Percentiles rank a stretch among this genome's conserved stretches.
phyloP scores from a whole-genome alignment of 2,888 invertebrate genomes.

The Chouioia cunea region DNA sequence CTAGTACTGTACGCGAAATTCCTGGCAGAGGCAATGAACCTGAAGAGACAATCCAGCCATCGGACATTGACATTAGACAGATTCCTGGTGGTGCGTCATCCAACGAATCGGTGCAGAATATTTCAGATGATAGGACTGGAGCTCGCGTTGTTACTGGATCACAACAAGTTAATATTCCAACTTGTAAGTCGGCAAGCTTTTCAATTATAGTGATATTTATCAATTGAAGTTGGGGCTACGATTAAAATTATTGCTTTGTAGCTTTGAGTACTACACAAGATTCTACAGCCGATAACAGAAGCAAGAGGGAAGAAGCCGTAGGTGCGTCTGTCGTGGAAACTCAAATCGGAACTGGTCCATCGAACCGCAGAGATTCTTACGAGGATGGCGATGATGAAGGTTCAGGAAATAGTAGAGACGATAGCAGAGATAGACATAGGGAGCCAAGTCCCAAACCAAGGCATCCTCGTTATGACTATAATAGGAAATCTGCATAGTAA shows the following conservation, averaged over 20 bases:
- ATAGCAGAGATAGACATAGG: constrained; percentile 62
- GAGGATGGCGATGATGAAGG: constrained; percentile 65
- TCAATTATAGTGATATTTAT: neutral
- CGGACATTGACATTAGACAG: constrained; percentile 58
- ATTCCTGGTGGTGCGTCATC: constrained; percentile 65
- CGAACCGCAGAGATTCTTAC: constrained; percentile 62
- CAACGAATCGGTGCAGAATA: constrained; percentile 55
- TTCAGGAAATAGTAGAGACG: constrained; percentile 64
- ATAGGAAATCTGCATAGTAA: constrained; percentile 61
- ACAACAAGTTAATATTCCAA: constrained; percentile 56
- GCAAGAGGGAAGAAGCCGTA: constrained; percentile 65
- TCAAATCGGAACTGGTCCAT: constrained; percentile 53
- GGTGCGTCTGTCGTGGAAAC: constrained; percentile 62
- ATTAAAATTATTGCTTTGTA: constrained; percentile 38
- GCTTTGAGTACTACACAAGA: constrained; percentile 56
- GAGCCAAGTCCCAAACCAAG: constrained; percentile 61
- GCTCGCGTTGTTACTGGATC: constrained; percentile 65
- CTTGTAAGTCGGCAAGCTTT: constrained; percentile 52
- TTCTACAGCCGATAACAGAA: constrained; percentile 57
- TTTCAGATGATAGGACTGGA: constrained; percentile 57
- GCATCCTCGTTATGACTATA: constrained; percentile 60
- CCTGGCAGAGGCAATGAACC: constrained; percentile 61
- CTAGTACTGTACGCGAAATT: constrained; percentile 59
- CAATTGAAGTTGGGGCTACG: neutral
- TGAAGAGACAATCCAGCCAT: constrained; percentile 55